phyloP scores from a whole-genome alignment of 2,113 vertebrate species.

The Tamias sibiricus region DNA sequence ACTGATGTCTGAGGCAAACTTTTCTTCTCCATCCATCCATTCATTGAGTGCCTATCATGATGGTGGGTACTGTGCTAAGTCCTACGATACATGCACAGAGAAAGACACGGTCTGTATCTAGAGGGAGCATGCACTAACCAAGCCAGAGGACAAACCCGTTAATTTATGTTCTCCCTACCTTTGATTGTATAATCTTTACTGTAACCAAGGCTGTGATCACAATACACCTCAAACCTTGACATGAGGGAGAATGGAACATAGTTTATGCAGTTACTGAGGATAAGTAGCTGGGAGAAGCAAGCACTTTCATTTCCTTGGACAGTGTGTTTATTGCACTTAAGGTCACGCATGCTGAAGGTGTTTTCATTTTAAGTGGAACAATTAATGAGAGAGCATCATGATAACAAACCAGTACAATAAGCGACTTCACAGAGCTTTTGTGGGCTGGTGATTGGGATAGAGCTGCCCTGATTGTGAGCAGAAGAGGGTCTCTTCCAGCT shows the following conservation, averaged over 20 bases:
- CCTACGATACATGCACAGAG: neutral
- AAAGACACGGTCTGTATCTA: neutral
- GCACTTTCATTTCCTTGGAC: neutral
- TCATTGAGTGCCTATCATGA: neutral
- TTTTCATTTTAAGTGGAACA: neutral
- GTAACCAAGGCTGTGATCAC: neutral
- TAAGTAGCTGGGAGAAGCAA: neutral
- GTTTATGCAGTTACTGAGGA: neutral
- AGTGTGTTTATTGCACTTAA: neutral
- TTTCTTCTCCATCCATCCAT: neutral
- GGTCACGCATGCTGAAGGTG: neutral
- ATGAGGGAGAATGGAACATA: neutral
- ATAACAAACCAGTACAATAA: neutral
- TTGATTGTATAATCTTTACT: neutral
- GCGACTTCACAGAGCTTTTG: neutral
- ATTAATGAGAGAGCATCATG: neutral
- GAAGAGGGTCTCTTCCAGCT: neutral
- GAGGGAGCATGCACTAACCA: neutral
- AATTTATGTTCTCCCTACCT: neutral
- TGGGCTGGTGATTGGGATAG: neutral
- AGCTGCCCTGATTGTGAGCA: neutral
- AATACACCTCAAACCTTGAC: neutral
- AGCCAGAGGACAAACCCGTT: neutral
- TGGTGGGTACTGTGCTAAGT: no score
- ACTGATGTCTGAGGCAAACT: neutral